phyloP scores from a whole-genome alignment of 2,113 vertebrate species.

The Orthochromis indermauri region DNA sequence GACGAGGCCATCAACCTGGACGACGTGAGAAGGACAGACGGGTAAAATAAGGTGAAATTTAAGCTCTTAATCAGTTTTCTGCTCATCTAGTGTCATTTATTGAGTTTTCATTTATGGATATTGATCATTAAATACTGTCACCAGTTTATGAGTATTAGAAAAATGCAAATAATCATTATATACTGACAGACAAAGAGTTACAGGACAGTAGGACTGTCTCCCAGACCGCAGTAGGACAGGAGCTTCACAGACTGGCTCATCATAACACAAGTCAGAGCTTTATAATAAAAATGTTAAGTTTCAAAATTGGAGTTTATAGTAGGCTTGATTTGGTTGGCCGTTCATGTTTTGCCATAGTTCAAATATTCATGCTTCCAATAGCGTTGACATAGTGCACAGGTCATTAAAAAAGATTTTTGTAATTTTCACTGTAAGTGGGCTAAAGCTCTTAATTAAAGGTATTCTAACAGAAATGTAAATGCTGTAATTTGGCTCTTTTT shows the following conservation, averaged over 20 bases:
- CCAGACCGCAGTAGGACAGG: neutral
- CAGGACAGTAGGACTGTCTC: neutral
- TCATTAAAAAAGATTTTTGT: neutral
- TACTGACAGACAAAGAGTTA: neutral
- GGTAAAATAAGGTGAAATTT: neutral
- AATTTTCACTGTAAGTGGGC: rapidly evolving
- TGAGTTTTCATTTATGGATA: neutral
- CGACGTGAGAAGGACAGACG: neutral
- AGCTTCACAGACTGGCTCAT: neutral
- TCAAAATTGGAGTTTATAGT: neutral
- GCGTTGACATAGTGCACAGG: neutral
- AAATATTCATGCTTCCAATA: neutral
- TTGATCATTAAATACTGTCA: neutral
- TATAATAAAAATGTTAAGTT: rapidly evolving
- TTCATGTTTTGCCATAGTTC: neutral
- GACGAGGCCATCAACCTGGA: neutral
- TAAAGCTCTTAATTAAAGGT: neutral
- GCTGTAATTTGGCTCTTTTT: neutral
- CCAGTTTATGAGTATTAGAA: neutral
- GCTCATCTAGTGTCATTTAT: neutral
- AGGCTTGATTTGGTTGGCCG: rapidly evolving
- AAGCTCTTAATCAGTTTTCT: neutral
- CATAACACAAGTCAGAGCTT: neutral
- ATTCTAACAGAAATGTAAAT: neutral
- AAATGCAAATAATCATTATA: neutral